These are phyloP conservation scores for Sinosuthora webbiana DNA, from an alignment of 2,113 vertebrate genomes.

Conservation along the genomic window DNA sequence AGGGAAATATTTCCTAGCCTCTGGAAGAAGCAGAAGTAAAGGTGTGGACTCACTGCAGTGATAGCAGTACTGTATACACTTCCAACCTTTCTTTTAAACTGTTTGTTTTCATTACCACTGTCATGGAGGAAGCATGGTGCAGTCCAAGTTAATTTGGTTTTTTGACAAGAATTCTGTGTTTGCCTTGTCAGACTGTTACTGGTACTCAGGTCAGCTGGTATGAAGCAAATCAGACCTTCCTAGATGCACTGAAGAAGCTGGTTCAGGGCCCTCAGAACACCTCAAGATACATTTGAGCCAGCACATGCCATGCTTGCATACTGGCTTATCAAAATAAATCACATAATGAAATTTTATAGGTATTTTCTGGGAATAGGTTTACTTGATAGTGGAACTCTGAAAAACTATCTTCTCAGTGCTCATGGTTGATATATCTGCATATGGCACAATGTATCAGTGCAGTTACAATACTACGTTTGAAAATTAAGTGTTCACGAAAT, in stretches of 20 bases:
- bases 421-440: neutral
- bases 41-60: neutral
- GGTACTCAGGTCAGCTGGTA: neutral
- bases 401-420: neutral
- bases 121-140: neutral
- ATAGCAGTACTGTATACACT: neutral
- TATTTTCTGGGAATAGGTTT: neutral
- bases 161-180: neutral
- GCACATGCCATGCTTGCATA: neutral
- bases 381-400: neutral
- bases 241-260: neutral
- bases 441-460: accelerated
- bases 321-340: neutral
- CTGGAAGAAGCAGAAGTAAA: neutral
- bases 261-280: neutral
- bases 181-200: neutral
- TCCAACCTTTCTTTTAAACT: neutral
- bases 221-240: neutral
- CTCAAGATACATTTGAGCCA: neutral
- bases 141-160: neutral
- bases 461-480: neutral
- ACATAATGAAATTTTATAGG: neutral
- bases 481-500: accelerated
- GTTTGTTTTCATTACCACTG: neutral
- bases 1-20: neutral